Evolutionary conservation across 2,797 vertebrate species (phyloP).

Genomic region (Clarias platycephalus): DNA sequence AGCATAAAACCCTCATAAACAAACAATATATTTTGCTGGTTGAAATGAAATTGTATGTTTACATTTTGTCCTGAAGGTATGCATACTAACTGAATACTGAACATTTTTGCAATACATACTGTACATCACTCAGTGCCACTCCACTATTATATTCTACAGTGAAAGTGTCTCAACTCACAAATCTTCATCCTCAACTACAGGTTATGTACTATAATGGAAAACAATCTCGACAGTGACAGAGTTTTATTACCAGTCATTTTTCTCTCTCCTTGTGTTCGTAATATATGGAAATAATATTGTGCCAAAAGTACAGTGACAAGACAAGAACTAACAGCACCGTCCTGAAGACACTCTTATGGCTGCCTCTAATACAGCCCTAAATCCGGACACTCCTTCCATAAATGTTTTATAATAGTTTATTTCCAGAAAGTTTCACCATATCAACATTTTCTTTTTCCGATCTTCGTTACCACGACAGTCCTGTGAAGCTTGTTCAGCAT

Average conservation of each 20-base stretch:
- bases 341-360: no score
- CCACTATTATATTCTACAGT: not conserved
- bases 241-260: not conserved
- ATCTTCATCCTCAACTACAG: not conserved
- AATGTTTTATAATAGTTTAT: not conserved
- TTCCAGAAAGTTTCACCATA: not conserved
- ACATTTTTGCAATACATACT: not conserved
- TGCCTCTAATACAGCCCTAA: not conserved
- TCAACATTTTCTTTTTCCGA: not conserved
- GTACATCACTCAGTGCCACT: not conserved
- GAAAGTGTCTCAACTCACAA: not conserved
- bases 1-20: not conserved
- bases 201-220: no score
- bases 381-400: not conserved
- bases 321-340: not conserved
- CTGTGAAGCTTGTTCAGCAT: not conserved
- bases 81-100: not conserved
- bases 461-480: not conserved
- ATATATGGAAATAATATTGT: not conserved
- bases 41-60: not conserved
- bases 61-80: not conserved
- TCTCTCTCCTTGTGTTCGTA: accelerated
- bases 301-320: not conserved
- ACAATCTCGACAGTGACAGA: not conserved
- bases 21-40: not conserved